Conservation (phyloP, 2,797 vertebrate genomes). For the Enteromius unitaeniatus region DNA sequence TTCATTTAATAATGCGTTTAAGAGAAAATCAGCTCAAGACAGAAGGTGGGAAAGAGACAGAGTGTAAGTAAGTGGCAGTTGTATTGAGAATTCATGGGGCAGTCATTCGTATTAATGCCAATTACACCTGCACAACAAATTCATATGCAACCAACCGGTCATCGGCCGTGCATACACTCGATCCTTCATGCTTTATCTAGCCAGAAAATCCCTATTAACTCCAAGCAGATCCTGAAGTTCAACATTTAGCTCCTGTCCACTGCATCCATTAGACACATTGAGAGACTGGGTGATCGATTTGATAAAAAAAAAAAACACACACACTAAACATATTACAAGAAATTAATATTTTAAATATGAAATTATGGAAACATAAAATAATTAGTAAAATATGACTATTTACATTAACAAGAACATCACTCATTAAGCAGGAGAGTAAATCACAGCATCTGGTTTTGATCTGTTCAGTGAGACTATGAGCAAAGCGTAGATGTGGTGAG, state of each 20-base stretch:
- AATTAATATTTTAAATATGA: not conserved
- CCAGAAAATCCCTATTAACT: slow-evolving; percentile 58
- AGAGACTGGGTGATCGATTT: slow-evolving; percentile 37
- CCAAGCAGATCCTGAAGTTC: slow-evolving; percentile 48
- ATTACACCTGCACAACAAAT: slow-evolving; percentile 43
- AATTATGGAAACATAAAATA: not conserved
- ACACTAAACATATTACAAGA: not conserved
- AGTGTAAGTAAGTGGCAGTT: not conserved
- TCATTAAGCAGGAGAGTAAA: not conserved
- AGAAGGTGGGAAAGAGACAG: not conserved
- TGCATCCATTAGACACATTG: slow-evolving; percentile 39
- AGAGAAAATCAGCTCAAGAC: not conserved
- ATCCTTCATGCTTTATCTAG: slow-evolving; percentile 56
- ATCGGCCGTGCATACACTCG: slow-evolving; percentile 4
- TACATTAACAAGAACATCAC: not conserved
- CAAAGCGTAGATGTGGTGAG: not conserved
- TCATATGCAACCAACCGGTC: slow-evolving; percentile 24
- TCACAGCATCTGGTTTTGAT: not conserved
- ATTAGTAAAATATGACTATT: not conserved
- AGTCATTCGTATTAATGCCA: slow-evolving; percentile 46
- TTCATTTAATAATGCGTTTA: not conserved
- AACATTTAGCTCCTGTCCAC: slow-evolving; percentile 42
- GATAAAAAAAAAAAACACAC: slow-evolving; percentile 13
- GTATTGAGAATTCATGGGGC: not conserved
- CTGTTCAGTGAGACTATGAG: not conserved